A percentile compares a stretch with the other conserved stretches of the same genome.
Evolutionary conservation across 2,113 vertebrate genomes (phyloP).

Genomic region (Phalacrocorax carbo): DNA sequence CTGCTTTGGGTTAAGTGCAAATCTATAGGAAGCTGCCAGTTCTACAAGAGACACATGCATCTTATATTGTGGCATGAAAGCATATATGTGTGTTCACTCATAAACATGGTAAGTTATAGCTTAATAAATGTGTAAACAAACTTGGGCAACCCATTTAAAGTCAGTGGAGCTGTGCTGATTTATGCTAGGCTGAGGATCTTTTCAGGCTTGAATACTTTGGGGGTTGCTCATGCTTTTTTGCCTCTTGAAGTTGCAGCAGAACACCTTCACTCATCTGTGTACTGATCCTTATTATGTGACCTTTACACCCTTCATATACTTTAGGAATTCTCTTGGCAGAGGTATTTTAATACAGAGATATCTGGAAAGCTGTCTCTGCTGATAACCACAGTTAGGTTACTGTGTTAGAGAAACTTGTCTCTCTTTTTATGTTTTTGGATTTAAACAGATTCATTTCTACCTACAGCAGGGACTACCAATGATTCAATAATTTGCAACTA

Average conservation of each 20-base stretch:
- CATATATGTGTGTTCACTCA: not conserved
- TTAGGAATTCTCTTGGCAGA: not conserved
- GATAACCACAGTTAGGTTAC: not conserved
- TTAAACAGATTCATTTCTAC: not conserved
- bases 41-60: not conserved
- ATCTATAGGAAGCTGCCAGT: not conserved
- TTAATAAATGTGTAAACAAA: not conserved
- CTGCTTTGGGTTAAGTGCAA: not conserved
- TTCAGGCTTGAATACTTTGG: not conserved
- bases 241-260: not conserved
- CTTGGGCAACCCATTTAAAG: not conserved
- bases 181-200: not conserved
- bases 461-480: not conserved
- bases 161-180: not conserved
- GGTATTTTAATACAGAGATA: not conserved
- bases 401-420: not conserved
- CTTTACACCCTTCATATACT: not conserved
- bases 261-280: not conserved
- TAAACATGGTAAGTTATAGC: not conserved
- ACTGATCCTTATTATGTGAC: not conserved
- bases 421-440: not conserved
- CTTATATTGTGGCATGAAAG: not conserved
- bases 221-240: not conserved
- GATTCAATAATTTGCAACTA: slow-evolving; percentile 20
- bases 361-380: not conserved